A percentile compares a stretch with the other conserved stretches of the same genome.
Conservation (phyloP, 2,113 vertebrate species). For the Ornithorhynchus anatinus region DNA sequence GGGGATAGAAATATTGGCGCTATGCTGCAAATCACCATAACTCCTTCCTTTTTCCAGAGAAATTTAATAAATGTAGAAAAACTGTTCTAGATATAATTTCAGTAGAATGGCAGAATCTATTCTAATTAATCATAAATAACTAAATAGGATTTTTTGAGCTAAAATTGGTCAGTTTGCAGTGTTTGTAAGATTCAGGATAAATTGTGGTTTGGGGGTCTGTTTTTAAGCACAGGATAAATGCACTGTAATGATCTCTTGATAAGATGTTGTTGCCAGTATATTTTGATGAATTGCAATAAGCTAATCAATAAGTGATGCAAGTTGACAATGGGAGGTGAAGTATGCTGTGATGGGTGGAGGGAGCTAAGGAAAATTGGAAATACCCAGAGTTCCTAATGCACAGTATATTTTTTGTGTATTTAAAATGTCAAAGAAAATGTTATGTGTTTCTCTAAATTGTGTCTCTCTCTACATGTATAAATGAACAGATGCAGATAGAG, state of each 20-base stretch:
- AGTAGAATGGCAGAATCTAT: slow-evolving; percentile 97
- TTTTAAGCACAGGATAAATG: slow-evolving; percentile 66
- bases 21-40: slow-evolving; percentile 58
- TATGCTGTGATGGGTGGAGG: slow-evolving; percentile 52
- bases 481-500: slow-evolving; percentile 98
- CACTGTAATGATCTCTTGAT: slow-evolving; percentile 67
- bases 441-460: slow-evolving; percentile 83
- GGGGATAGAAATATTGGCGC: slow-evolving; percentile 60
- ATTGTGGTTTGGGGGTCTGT: slow-evolving; percentile 60
- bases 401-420: slow-evolving; percentile 67
- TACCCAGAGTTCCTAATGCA: slow-evolving; percentile 66
- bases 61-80: slow-evolving; percentile 57
- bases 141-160: slow-evolving; percentile 68
- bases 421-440: slow-evolving; percentile 76
- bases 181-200: slow-evolving; percentile 61
- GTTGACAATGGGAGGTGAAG: slow-evolving; percentile 93
- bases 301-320: slow-evolving; percentile 85
- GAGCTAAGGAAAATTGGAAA: slow-evolving; percentile 43
- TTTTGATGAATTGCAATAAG: slow-evolving; percentile 70
- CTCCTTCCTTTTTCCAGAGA: slow-evolving; percentile 57
- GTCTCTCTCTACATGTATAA: slow-evolving; percentile 92
- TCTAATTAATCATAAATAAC: slow-evolving; percentile 64
- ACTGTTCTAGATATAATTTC: slow-evolving; percentile 69
- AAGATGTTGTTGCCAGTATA: slow-evolving; percentile 72
- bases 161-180: slow-evolving; percentile 68